Evolutionary conservation across 1,140 invertebrate genomes (phyloP).

Genomic region (Rhyzopertha dominica): DNA sequence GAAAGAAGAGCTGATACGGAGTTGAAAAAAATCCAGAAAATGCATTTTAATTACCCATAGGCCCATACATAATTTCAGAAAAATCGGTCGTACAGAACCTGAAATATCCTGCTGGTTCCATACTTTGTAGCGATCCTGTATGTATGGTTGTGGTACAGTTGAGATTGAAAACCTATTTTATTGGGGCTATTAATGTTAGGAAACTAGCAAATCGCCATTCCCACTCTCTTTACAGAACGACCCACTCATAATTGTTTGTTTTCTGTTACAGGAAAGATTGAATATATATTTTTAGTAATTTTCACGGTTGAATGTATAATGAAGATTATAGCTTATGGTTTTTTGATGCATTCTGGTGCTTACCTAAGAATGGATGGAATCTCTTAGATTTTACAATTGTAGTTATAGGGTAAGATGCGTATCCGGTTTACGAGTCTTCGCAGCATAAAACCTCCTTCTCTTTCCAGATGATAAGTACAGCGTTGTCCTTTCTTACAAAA

Average conservation of each 20-base stretch:
- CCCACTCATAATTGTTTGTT: not conserved
- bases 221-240: too few relatives aligned
- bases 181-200: too few relatives aligned
- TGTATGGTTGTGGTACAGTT: not conserved
- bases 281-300: conserved; percentile 97
- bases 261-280: conserved; percentile 87
- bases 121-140: conserved; percentile 4
- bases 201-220: too few relatives aligned
- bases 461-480: conserved; percentile 90
- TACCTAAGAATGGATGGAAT: conserved; percentile 99
- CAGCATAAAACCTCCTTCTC: conserved; percentile 11
- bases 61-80: too few relatives aligned
- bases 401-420: conserved; percentile 87
- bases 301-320: conserved; percentile 98
- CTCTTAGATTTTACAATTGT: conserved; percentile 99
- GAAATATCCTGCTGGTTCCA: conserved; percentile 1
- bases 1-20: too few relatives aligned
- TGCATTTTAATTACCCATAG: too few relatives aligned
- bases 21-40: too few relatives aligned
- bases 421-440: conserved; percentile 1
- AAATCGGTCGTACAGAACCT: too few relatives aligned
- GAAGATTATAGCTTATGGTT: conserved; percentile 99
- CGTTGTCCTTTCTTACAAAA: conserved; percentile 82
- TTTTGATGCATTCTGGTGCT: conserved; percentile 91
- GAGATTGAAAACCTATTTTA: too few relatives aligned